Evolutionary conservation across 2,797 vertebrate species (phyloP).

Genomic region (Rhincodon typus): DNA sequence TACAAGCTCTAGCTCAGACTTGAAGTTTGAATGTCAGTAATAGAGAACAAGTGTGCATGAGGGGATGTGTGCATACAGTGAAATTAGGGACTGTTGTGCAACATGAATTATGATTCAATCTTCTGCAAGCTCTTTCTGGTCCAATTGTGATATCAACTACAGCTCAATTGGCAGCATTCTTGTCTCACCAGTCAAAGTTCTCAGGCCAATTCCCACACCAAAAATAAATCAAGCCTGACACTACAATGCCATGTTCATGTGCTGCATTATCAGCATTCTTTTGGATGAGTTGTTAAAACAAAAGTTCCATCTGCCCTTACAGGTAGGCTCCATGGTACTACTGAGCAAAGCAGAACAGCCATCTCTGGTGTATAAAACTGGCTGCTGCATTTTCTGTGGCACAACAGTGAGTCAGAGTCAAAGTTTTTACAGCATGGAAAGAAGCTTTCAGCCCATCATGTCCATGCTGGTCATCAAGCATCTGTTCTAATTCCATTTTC

Average conservation of each 20-base stretch:
- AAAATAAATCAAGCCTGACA: background rate
- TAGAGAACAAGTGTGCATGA: background rate
- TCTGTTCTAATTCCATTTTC: no score
- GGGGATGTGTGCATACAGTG: no score
- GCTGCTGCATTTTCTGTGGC: background rate
- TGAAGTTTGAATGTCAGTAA: background rate
- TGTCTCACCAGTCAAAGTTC: no score
- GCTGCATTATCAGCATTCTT: background rate
- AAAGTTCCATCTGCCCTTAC: background rate
- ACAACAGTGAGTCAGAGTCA: no score
- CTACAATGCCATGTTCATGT: background rate
- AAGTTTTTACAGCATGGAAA: no score
- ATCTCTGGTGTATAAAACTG: background rate
- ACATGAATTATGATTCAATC: background rate
- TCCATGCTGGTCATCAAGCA: no score
- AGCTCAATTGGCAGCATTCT: background rate
- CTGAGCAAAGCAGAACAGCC: background rate
- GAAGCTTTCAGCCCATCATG: no score
- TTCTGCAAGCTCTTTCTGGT: background rate
- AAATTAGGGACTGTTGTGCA: background rate
- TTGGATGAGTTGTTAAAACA: background rate
- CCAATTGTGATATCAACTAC: background rate
- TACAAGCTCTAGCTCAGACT: background rate
- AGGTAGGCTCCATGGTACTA: background rate
- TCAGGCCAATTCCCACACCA: background rate